Evolutionary conservation across 2,113 vertebrate species (phyloP).

Genomic region (Nerophis ophidion): DNA sequence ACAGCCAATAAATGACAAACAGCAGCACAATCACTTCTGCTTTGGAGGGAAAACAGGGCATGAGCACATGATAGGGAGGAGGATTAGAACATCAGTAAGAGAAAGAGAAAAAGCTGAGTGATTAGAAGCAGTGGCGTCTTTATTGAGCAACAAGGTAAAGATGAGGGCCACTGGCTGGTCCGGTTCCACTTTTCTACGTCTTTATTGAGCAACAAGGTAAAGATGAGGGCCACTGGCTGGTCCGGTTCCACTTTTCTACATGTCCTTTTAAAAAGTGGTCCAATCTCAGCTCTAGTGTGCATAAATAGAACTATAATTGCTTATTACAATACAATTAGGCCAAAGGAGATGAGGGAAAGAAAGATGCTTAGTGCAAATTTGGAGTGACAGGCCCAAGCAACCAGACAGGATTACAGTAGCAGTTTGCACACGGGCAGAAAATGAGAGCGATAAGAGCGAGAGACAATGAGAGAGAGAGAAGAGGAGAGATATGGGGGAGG

Average conservation of each 20-base stretch:
- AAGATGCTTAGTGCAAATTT: constrained; percentile 72
- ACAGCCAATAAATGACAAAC: constrained; percentile 60
- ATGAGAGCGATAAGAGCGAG: constrained; percentile 29
- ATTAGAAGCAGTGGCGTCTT: constrained; percentile 28
- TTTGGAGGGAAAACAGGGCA: constrained; percentile 49
- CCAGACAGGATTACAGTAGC: constrained; percentile 60
- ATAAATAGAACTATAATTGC: constrained; percentile 73
- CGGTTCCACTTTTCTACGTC: constrained; percentile 27
- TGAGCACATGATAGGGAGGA: constrained; percentile 22
- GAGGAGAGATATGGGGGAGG: constrained; percentile 33
- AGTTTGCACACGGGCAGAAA: constrained; percentile 52
- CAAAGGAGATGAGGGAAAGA: constrained; percentile 66
- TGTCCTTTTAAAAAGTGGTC: constrained; percentile 62
- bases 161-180: constrained; percentile 24
- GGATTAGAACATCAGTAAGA: constrained; percentile 48
- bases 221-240: constrained; percentile 23
- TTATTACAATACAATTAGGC: constrained; percentile 75
- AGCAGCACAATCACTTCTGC: constrained; percentile 57
- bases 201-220: constrained; percentile 31
- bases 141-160: constrained; percentile 31
- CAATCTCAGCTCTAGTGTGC: constrained; percentile 66
- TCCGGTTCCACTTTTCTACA: constrained; percentile 24
- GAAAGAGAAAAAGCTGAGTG: constrained; percentile 21
- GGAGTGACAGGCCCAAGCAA: constrained; percentile 66
- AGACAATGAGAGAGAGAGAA: constrained; percentile 7